Base-by-base conservation (phyloP, 2,113 vertebrate species). In the Turnix velox region DNA sequence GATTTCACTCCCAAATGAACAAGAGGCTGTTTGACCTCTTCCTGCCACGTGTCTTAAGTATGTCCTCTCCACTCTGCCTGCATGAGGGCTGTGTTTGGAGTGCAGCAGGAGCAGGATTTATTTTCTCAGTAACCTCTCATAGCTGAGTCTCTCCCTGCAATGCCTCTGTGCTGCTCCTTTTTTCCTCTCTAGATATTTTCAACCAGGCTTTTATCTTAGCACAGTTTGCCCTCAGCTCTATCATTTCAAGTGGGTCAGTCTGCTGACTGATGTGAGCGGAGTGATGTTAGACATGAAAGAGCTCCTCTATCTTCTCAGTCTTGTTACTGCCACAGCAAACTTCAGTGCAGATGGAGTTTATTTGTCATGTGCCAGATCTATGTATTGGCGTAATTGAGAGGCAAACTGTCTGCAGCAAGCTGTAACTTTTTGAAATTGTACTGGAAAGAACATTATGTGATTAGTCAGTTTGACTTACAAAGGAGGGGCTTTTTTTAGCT, bases 401-500 rank as follows among this genome's bases (percentile, higher is more conserved):
- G 77, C 84, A 91, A 45, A 92, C 71, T 75, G 79, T 94, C 85
- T 86, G 83, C 86, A 92, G 57, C 40, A 92, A 88, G 65, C 72
- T 84, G 68, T 57, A 91, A 92, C 69, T 89, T 93, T 90, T 37
- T 88, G 30, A 54, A 93, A 92, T 69, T 84, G 66, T 87, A 80
- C 73, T 93, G 37, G 1, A 51, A 92, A 88, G 76, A 88, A 82
- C 84, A 39, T 48, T 30, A 48, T 54, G 72, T 81, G 83, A 88
- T 92, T 72, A 90, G 52, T 67, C 43, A 33, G 35, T 86, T 77
- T 54, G 68, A 74, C 31, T 92, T 84, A 59, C 14, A 42, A 81
- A 62, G 55, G 55, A 82, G 65, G 40, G 61, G 17, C 45, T 74
- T 82, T 90, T 91, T 92, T 88, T 88, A 85, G 54, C 27, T 86